Percentiles rank a stretch among this genome's conserved stretches.
Conservation (phyloP, 2,113 vertebrate species). For the Centrocercus urophasianus region DNA sequence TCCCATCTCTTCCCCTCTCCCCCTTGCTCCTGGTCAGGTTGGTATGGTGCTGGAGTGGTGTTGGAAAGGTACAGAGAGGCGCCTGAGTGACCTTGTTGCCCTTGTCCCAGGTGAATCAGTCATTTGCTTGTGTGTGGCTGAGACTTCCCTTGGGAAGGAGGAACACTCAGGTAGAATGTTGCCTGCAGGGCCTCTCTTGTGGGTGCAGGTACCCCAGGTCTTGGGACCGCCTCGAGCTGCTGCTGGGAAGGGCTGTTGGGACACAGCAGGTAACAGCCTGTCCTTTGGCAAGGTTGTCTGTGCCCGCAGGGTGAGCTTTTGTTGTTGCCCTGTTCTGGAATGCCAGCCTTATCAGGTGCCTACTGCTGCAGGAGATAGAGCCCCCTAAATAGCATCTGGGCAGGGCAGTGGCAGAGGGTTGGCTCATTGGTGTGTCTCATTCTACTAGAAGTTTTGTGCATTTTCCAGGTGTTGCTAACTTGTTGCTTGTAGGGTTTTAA, state of each 20-base stretch:
- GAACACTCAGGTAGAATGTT: neutral
- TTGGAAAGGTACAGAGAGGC: neutral
- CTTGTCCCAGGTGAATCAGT: neutral
- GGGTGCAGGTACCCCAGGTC: neutral
- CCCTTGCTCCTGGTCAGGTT: neutral
- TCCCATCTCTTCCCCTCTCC: neutral
- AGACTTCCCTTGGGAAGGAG: neutral
- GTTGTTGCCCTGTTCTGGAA: neutral
- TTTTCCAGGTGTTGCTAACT: neutral
- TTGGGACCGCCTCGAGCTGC: neutral
- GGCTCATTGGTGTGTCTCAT: fast-evolving
- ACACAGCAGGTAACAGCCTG: neutral
- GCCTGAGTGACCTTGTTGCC: neutral
- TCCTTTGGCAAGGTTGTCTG: neutral
- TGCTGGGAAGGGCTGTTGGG: neutral
- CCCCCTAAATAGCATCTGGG: neutral
- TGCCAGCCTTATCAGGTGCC: neutral
- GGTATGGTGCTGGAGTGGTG: fast-evolving
- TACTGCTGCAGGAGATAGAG: neutral
- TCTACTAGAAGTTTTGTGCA: neutral
- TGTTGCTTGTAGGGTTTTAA: neutral
- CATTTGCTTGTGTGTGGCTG: neutral
- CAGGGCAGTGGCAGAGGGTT: neutral
- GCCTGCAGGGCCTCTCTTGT: neutral
- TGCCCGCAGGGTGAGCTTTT: neutral